Percentiles rank a stretch among this genome's conserved stretches.
These are phyloP conservation scores for Cecropterus lyciades DNA, from an alignment of 1,140 invertebrate species.

Conservation along the genomic window DNA sequence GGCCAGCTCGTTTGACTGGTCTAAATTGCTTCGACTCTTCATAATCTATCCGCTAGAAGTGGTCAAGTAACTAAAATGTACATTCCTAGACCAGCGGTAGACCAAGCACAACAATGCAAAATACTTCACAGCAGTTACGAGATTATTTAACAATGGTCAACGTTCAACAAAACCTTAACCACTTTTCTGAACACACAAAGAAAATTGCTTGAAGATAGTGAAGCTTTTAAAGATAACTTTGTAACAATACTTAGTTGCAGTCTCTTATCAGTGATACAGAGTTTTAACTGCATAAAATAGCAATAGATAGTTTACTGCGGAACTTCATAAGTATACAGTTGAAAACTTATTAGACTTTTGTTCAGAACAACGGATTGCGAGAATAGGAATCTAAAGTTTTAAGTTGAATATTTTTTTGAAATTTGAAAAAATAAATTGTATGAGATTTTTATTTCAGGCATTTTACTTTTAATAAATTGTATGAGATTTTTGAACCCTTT, in stretches of 20 bases:
- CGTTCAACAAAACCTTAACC: conserved; percentile 8
- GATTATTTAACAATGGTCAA: conserved; percentile 26
- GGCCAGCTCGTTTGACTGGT: too few species aligned
- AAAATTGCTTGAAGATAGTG: conserved; percentile 18
- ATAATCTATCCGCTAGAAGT: too few species aligned
- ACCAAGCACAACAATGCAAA: conserved; percentile 10
- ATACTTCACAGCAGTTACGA: conserved; percentile 14
- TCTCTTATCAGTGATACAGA: not conserved
- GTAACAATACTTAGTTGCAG: conserved; percentile 18
- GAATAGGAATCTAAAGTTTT: too few species aligned
- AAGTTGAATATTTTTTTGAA: too few species aligned
- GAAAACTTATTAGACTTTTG: not conserved
- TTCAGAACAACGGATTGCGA: too few species aligned
- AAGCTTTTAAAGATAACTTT: conserved; percentile 29
- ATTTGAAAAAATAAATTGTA: too few species aligned
- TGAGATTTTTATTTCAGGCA: too few species aligned
- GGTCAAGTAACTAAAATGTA: too few species aligned
- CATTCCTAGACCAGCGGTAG: too few species aligned
- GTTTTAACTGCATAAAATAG: conserved; percentile 1
- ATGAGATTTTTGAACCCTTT: too few species aligned
- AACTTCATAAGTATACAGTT: not conserved
- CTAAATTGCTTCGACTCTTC: too few species aligned
- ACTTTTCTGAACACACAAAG: conserved; percentile 26
- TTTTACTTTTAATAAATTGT: too few species aligned
- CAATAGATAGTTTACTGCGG: not conserved